Conservation (phyloP, 1,140 invertebrate genomes). For the Cyclargus thomasi region DNA sequence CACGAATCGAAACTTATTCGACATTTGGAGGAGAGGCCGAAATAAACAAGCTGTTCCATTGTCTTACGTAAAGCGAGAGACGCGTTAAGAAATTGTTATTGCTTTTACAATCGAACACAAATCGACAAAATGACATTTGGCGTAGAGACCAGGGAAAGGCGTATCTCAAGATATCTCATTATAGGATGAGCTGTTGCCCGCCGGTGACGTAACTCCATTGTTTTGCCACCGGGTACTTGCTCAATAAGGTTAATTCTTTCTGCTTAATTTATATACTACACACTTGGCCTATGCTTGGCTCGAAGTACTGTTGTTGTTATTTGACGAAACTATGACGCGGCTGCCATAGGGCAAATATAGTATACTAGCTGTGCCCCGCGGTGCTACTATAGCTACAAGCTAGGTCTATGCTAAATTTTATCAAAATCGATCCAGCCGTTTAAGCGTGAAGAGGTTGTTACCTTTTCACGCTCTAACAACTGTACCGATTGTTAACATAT, state of each 20-base stretch:
- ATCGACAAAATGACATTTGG: constrained; percentile 14
- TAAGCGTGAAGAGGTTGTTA: no score
- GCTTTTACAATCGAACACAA: constrained; percentile 11
- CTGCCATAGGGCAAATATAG: not conserved
- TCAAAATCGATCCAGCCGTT: no score
- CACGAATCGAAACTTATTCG: not conserved
- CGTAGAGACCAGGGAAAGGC: constrained; percentile 12
- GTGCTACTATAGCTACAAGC: no score
- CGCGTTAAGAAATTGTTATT: constrained; percentile 11
- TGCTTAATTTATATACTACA: not conserved
- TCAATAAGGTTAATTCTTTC: not conserved
- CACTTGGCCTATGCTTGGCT: not conserved
- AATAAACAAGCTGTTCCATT: not conserved
- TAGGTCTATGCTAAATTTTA: no score
- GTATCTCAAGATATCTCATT: constrained; percentile 4
- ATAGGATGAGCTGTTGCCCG: constrained; percentile 9
- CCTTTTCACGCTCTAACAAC: no score
- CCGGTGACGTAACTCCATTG: not conserved
- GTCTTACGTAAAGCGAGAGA: not conserved
- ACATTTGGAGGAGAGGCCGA: not conserved
- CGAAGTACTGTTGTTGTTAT: no score
- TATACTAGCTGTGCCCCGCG: not conserved
- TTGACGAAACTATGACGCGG: no score
- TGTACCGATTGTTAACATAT: no score
- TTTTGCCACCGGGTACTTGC: constrained; percentile 5